Base-by-base conservation (phyloP, 1,140 invertebrate genomes). In the Camponotus vicinus region DNA sequence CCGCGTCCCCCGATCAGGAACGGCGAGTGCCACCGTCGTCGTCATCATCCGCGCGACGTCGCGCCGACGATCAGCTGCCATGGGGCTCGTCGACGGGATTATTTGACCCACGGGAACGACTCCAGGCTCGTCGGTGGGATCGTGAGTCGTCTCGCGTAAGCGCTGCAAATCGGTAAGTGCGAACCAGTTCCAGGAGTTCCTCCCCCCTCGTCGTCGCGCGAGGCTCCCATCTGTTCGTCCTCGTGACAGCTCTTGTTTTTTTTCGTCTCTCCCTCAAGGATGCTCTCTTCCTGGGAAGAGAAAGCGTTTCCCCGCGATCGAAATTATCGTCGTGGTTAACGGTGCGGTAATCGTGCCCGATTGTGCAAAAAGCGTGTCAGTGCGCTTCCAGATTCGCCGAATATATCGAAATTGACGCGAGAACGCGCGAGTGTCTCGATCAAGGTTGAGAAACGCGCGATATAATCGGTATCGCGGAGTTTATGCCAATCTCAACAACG, bases 61-160 rank as follows among this genome's bases (percentile, higher is more conserved):
- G 87, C 90, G 76, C n/a, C 85, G 87, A 85, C 84, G 86, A 64
- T 86, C 55, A 45, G 78, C 59, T 86, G 88, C 83, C 86, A 94
- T 95, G 94, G 92, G 86, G 90, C 87, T 90, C 27, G 77, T 69
- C 75, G 90, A 91, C 66, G 86, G 78, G 84, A 94, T 93, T 87
- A 95, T 94, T 95, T 95, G 94, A 95, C 94, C 94, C 93, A 91
- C 83, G 91, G 89, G 88, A 90, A 88, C 90, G 93, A 93, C 94
- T 94, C 94, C 93, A 89, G 86, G 92, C 92, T 94, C 93, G 93
- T 94, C 92, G 93, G 93, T 92, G 90, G 79, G 91, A 94, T 93
- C 88, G 92, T 93, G 86, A 83, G 86, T 89, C 91, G 87, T 88
- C 75, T 92, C 88, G 90, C 82, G 89, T 91, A 88, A 91, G 79